A percentile compares a stretch with the other conserved stretches of the same genome.
phyloP scores from a whole-genome alignment of 2,797 vertebrate genomes.

The Diglossa cyanea region DNA sequence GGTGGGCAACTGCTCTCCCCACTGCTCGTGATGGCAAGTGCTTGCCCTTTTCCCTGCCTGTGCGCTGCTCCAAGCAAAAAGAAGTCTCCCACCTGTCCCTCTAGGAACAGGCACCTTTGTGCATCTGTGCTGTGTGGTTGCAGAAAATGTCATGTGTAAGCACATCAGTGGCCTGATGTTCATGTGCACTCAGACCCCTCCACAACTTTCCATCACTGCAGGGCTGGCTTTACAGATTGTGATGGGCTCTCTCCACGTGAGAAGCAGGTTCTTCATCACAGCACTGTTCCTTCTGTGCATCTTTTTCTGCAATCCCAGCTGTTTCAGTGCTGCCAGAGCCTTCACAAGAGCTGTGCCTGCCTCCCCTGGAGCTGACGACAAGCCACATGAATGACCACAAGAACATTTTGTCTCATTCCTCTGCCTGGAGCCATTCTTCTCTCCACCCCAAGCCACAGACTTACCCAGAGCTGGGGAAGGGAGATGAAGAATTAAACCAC shows the following conservation, averaged over 20 bases:
- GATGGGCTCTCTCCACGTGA: neutral
- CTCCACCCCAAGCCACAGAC: neutral
- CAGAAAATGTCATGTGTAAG: neutral
- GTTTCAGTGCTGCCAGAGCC: neutral
- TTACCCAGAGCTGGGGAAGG: neutral
- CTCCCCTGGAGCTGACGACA: neutral
- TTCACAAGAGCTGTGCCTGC: neutral
- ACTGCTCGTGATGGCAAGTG: fast-evolving
- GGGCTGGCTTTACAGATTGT: fast-evolving
- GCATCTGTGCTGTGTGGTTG: neutral
- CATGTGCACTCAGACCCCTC: fast-evolving
- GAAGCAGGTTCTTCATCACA: neutral
- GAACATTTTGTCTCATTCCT: constrained; percentile 20
- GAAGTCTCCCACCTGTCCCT: neutral
- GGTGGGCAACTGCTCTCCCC: neutral
- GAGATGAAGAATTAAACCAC: neutral
- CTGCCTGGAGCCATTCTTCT: neutral
- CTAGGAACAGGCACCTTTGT: neutral
- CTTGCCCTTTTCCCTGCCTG: neutral
- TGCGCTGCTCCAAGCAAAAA: neutral
- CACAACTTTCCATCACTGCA: fast-evolving
- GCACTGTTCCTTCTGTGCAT: neutral
- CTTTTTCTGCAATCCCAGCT: neutral
- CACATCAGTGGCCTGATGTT: neutral
- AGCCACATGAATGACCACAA: neutral